These are phyloP conservation scores for Aspidiotus rigidus DNA, from an alignment of 2,888 invertebrate species.

Conservation along the genomic window DNA sequence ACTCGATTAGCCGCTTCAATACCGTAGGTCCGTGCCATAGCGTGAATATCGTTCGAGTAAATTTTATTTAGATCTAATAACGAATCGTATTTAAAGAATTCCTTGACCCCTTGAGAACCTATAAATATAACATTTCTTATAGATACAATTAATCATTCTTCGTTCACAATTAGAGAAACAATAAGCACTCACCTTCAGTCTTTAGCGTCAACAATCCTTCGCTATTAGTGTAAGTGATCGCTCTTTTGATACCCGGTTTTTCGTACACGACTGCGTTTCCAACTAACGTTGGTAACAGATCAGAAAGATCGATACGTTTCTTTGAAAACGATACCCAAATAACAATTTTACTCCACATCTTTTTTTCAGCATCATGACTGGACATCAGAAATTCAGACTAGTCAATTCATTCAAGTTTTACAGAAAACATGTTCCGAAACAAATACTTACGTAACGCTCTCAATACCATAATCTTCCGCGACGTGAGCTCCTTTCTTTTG, in stretches of 20 bases:
- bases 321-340: conserved; percentile 56
- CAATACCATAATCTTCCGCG: background rate
- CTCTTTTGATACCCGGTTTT: conserved; percentile 69
- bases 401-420: too few species aligned
- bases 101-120: conserved; percentile 50
- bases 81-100: conserved; percentile 74
- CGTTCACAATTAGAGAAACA: background rate
- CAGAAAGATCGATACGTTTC: conserved; percentile 64
- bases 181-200: conserved; percentile 72
- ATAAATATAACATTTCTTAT: background rate
- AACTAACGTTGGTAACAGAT: conserved; percentile 61
- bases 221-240: conserved; percentile 66
- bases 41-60: conserved; percentile 90
- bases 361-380: conserved; percentile 62
- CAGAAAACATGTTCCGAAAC: background rate
- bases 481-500: background rate
- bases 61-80: conserved; percentile 69
- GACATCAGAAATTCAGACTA: conserved; percentile 41
- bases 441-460: conserved; percentile 4
- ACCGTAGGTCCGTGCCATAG: conserved; percentile 81
- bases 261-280: conserved; percentile 66
- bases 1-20: conserved; percentile 91
- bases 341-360: conserved; percentile 75
- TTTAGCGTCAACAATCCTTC: conserved; percentile 53
- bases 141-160: background rate